phyloP scores from a whole-genome alignment of 2,113 vertebrate species.

The Dissostichus mawsoni region DNA sequence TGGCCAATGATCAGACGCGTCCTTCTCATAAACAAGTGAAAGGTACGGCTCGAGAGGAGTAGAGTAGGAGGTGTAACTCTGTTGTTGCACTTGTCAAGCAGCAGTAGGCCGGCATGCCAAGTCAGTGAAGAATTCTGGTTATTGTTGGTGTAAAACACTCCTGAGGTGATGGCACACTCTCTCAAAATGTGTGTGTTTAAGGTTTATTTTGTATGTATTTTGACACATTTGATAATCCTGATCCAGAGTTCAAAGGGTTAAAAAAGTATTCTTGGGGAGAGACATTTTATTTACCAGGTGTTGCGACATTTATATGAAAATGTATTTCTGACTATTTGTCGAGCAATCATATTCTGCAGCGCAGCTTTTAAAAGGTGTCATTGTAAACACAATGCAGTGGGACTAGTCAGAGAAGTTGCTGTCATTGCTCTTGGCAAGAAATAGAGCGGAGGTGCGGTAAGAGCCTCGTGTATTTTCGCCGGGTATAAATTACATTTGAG shows the following conservation, averaged over 20 bases:
- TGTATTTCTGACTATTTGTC: no score
- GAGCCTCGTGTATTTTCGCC: conserved; percentile 1
- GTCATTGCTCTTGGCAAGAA: not conserved
- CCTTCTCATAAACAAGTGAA: conserved; percentile 48
- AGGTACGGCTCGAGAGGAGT: conserved; percentile 41
- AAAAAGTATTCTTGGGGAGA: no score
- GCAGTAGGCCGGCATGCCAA: conserved; percentile 15
- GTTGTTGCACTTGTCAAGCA: conserved; percentile 34
- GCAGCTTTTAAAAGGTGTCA: not conserved
- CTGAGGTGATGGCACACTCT: not conserved
- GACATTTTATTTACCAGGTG: no score
- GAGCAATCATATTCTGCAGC: not conserved
- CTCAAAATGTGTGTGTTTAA: not conserved
- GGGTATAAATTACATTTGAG: conserved; percentile 24
- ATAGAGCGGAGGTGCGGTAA: not conserved
- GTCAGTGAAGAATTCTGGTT: conserved; percentile 5
- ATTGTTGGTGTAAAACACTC: conserved; percentile 29
- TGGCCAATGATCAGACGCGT: conserved; percentile 52
- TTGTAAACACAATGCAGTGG: conserved; percentile 15
- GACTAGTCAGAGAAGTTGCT: not conserved
- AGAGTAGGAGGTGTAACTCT: conserved; percentile 36
- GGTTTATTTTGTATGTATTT: no score
- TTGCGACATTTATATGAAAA: no score
- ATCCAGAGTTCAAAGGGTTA: no score
- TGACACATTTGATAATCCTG: not conserved